phyloP scores from a whole-genome alignment of 35 echinoderm and acorn worm species.

The Acanthaster planci region DNA sequence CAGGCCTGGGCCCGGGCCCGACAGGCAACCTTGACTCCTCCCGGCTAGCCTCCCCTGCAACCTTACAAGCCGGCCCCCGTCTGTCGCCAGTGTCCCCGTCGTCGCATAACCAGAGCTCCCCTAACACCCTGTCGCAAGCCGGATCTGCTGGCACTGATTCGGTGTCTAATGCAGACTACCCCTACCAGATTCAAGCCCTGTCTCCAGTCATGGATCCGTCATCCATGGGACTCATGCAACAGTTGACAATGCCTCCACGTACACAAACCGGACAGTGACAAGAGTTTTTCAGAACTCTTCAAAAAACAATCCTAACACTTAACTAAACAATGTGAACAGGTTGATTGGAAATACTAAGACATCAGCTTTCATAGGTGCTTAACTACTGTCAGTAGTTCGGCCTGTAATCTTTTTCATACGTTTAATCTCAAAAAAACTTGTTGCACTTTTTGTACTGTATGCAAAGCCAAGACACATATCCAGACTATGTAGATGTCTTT shows the following conservation, averaged over 20 bases:
- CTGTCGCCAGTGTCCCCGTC: not conserved
- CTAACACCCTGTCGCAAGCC: not conserved
- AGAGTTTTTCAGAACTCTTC: no score
- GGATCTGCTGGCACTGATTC: not conserved
- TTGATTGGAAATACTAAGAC: no score
- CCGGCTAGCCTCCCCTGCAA: not conserved
- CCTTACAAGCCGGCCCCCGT: not conserved
- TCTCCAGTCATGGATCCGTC: not conserved
- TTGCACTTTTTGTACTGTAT: no score
- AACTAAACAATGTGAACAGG: no score
- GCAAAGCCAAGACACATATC: no score
- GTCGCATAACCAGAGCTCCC: not conserved
- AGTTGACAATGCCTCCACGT: not conserved
- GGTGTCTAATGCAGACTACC: not conserved
- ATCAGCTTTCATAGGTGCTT: no score
- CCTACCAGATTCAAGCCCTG: constrained; percentile 7
- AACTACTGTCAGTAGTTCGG: no score
- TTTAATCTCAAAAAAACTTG: no score
- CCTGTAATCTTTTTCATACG: no score
- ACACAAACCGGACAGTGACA: constrained; percentile 5
- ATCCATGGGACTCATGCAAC: constrained; percentile 3
- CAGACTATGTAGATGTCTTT: no score
- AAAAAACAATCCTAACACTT: no score
- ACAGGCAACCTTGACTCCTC: not conserved
- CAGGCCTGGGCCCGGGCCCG: not conserved